Evolutionary conservation across 2,113 vertebrate genomes (phyloP).

Genomic region (Grantiella picta): DNA sequence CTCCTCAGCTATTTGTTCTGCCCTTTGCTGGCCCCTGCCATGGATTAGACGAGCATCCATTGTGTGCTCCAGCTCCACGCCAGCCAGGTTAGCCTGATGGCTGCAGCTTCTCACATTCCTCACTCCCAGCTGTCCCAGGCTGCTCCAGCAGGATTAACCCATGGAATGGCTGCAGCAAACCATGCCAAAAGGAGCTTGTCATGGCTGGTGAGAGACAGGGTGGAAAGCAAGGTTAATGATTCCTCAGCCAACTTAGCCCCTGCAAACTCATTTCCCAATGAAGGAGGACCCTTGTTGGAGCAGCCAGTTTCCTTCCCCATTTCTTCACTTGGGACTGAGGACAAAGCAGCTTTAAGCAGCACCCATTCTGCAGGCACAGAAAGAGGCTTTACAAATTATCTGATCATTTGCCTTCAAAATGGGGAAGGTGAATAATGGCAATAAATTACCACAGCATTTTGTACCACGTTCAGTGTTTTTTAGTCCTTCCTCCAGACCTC

Average conservation of each 20-base stretch:
- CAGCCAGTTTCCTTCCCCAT: neutral
- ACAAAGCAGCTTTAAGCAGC: neutral
- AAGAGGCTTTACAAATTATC: neutral
- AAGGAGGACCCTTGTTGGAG: neutral
- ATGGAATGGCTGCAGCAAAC: neutral
- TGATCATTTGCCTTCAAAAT: neutral
- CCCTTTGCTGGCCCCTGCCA: slow-evolving; percentile 9
- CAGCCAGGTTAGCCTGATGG: neutral
- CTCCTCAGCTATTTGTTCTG: slow-evolving; percentile 23
- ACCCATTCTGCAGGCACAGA: neutral
- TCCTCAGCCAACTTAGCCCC: neutral
- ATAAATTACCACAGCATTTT: neutral
- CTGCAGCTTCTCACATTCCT: slow-evolving; percentile 17
- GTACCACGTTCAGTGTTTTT: neutral
- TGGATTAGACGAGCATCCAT: slow-evolving; percentile 10
- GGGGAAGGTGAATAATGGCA: neutral
- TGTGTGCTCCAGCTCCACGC: neutral
- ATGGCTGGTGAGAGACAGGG: neutral
- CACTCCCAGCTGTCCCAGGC: slow-evolving; percentile 3
- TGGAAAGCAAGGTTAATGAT: neutral
- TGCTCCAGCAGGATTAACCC: neutral
- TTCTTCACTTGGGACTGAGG: neutral
- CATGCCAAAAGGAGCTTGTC: neutral
- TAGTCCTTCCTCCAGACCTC: neutral
- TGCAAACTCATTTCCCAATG: accelerated